These are phyloP conservation scores for Cryptocheilus praepositus DNA, from an alignment of 2,888 invertebrate genomes.

Conservation along the genomic window DNA sequence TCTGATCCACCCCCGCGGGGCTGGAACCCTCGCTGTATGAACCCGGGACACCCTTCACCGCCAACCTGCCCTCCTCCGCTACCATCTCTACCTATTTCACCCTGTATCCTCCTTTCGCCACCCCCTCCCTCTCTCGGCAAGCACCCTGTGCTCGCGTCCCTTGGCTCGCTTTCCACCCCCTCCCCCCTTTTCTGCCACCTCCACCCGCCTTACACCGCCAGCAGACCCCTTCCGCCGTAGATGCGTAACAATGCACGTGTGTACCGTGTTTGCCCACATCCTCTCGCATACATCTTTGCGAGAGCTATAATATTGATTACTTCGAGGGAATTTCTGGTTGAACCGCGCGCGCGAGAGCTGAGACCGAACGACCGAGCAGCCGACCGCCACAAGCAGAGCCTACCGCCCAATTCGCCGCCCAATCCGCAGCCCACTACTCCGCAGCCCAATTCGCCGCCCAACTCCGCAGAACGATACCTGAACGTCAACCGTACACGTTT, in stretches of 20 bases:
- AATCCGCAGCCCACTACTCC: neutral
- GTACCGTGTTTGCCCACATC: constrained; percentile 68
- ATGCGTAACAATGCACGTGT: constrained; percentile 65
- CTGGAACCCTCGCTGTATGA: constrained; percentile 51
- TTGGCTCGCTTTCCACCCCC: constrained; percentile 18
- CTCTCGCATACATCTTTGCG: constrained; percentile 64
- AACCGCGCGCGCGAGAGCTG: constrained; percentile 35
- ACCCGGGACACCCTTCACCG: constrained; percentile 50
- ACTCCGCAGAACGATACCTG: constrained; percentile 9
- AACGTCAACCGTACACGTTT: too few relatives aligned
- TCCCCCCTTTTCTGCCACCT: constrained; percentile 43
- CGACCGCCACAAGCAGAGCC: constrained; percentile 4
- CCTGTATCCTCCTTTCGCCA: neutral
- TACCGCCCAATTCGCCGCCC: too few relatives aligned
- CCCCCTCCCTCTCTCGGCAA: constrained; percentile 10
- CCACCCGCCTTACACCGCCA: constrained; percentile 26
- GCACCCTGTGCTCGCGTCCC: constrained; percentile 30
- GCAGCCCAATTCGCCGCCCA: neutral
- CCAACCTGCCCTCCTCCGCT: constrained; percentile 34
- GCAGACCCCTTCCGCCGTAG: constrained; percentile 28
- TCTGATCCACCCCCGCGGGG: constrained; percentile 54
- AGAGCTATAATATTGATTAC: constrained; percentile 68
- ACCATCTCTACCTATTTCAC: constrained; percentile 5
- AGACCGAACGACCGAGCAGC: constrained; percentile 23
- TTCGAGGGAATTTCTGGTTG: constrained; percentile 63